A percentile compares a stretch with the other conserved stretches of the same genome.
phyloP scores from a whole-genome alignment of 2,888 invertebrate species.

The Adelphocoris suturalis region DNA sequence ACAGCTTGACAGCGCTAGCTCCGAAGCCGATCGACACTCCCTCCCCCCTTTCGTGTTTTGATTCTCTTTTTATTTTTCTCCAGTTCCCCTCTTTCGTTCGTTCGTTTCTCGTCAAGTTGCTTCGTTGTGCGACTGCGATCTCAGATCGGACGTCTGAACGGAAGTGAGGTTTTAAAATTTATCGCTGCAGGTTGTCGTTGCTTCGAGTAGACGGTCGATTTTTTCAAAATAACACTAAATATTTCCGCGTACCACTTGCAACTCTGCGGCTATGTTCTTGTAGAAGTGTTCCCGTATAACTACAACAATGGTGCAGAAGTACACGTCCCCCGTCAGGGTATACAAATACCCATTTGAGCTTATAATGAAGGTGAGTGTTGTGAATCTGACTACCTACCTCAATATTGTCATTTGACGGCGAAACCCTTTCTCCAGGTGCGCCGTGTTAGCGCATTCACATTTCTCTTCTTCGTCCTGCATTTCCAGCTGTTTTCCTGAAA shows the following conservation, averaged over 20 bases:
- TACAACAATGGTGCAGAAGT: constrained; percentile 93
- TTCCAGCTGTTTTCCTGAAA: not conserved
- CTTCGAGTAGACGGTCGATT: not conserved
- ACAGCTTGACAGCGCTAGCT: not conserved
- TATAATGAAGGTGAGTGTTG: constrained; percentile 91
- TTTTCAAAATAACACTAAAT: not conserved
- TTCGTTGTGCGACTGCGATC: not conserved
- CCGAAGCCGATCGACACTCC: not conserved
- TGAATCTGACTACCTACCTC: not conserved
- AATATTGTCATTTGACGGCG: not conserved
- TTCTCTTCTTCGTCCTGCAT: not conserved
- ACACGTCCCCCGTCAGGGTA: constrained; percentile 95
- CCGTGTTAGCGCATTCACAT: not conserved
- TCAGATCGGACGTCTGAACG: not conserved
- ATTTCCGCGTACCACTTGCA: not conserved
- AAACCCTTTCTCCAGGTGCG: too few relatives aligned
- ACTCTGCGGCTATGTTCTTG: not conserved
- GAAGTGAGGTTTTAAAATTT: not conserved
- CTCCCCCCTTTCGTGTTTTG: not conserved
- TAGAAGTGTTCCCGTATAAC: not conserved
- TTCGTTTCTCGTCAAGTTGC: not conserved
- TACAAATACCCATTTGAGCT: constrained; percentile 97
- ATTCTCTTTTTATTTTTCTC: not conserved
- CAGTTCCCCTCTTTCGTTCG: not conserved
- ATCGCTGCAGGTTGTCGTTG: not conserved